Evolutionary conservation across 2,888 invertebrate genomes (phyloP).

Genomic region (Vesta saturnalis): DNA sequence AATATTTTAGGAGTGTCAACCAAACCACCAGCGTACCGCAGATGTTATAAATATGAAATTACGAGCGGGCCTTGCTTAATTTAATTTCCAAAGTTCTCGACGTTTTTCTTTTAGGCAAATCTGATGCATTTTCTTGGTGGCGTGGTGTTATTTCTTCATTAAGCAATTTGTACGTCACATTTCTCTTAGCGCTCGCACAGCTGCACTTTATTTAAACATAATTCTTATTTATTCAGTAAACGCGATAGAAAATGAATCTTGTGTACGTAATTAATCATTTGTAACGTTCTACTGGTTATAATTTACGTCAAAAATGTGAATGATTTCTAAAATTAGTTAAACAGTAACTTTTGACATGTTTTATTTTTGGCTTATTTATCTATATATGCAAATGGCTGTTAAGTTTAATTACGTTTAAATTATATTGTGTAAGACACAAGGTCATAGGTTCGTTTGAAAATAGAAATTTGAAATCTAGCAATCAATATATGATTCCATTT

Average conservation of each 20-base stretch:
- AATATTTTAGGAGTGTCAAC: constrained; percentile 49
- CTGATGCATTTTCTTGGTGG: constrained; percentile 49
- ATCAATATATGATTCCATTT: too few relatives aligned
- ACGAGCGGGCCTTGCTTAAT: constrained; percentile 49
- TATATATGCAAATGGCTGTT: too few relatives aligned
- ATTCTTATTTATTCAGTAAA: constrained; percentile 3
- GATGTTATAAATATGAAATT: constrained; percentile 55
- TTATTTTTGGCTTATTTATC: too few relatives aligned
- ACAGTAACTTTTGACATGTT: too few relatives aligned
- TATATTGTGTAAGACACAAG: too few relatives aligned
- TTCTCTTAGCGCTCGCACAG: constrained; percentile 39
- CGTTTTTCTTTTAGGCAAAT: constrained; percentile 50
- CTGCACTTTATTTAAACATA: constrained; percentile 37
- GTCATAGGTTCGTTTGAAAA: too few relatives aligned
- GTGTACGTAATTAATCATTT: background rate
- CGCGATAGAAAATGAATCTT: background rate
- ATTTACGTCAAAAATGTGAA: too few relatives aligned
- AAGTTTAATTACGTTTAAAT: too few relatives aligned
- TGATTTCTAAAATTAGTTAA: too few relatives aligned
- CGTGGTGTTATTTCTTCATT: constrained; percentile 54
- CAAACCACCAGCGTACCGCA: constrained; percentile 47
- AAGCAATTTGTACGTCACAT: constrained; percentile 48
- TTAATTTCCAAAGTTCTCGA: constrained; percentile 52
- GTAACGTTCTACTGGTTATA: background rate
- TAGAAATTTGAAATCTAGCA: too few relatives aligned